Evolutionary conservation across 1,140 invertebrate genomes (phyloP), one percentile per base, ranked within the genome.

Genomic region (Sinella curviseta): DNA sequence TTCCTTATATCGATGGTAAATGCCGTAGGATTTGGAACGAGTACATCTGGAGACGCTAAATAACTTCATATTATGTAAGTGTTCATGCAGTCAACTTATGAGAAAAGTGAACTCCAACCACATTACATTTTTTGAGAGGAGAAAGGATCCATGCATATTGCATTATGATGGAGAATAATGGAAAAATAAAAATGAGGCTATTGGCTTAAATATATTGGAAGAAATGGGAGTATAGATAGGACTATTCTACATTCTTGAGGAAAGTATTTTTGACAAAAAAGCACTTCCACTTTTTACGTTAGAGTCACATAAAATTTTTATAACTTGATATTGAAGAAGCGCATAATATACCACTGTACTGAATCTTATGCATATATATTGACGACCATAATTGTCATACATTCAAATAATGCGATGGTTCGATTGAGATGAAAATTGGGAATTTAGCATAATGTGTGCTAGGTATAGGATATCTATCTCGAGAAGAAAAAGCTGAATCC

Each of bases 81-180:
- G 20, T 48, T 8, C 8, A 8, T 48, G 39, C 20, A 48, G 20
- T 12, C 20, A 48, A 12, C 39, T 48, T 12, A 20, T 12, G 39
- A 48, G 39, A 48, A 48, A 48, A 48, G n/a, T n/a, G 20, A 48
- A 48, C 39, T 48, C n/a, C n/a, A n/a, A n/a, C n/a, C n/a, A n/a
- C n/a, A n/a, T n/a, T n/a, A n/a, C n/a, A n/a, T 48, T 48, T 48
- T 48, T 48, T 4, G 39, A 48, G 57, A 60, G 24, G 24, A 4
- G 24, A n/a, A 12, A 26, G 24, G 8, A 70, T 33, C 31, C 26
- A 70, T 33, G 31, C 30, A 31, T 33, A 70, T 33, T 70, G 65
- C 65, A 70, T 70, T 70, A 70, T 70, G 31, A 70, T 70, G 65
- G 65, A 70, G 57, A 70, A 70, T 70, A 33, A 70, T 70, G 65